Base-by-base conservation (phyloP, 92 coral and sea anemone genomes). In the Plumapathes pennacea region DNA sequence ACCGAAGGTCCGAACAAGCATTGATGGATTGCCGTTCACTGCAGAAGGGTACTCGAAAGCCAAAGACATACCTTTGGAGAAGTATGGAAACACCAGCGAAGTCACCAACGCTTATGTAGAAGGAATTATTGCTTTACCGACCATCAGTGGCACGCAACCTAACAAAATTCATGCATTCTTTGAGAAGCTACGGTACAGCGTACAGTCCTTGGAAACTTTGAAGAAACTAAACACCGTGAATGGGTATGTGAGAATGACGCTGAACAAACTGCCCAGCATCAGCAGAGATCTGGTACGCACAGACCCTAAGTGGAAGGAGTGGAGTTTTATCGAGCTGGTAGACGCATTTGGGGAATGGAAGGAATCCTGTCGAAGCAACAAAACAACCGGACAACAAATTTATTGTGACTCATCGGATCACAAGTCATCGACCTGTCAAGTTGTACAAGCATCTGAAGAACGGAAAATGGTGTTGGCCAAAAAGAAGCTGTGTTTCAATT, bases 261-360 rank as follows among this genome's bases (percentile, higher is more conserved):
- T 78, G 5, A 57, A 78, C 42, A 79, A 79, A 40, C 20, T 79
- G 0, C 74, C 69, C 8, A 67, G 54, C 1, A 78, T 78, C 40
- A 60, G 85, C 46, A 62, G 64, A 20, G 85, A 78, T 58, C 55
- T 78, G 22, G 74, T 63, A 10, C 41, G 70, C 11, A 64, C 52
- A 0, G 64, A 79, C 37, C 54, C 69, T 2, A 29, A 47, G 10
- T 71, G 75, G 80, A 75, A 63, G 28, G 40, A 48, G 48, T 79
- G 64, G 85, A 30, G 17, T 21, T 78, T 69, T 11, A 24, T 33
- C n/a, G 53, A 54, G 63, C 30, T 70, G 12, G 60, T 25, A 3
- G 54, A 78, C 32, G 85, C 85, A 15, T 67, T 77, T 6, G 13
- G 54, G 6, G 72, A 46, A 37, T 77, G 78, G 85, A 57, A 47